Evolutionary conservation across 2,113 vertebrate species (phyloP), one percentile per base, ranked within the genome.

Genomic region (Hypanus sabinus): DNA sequence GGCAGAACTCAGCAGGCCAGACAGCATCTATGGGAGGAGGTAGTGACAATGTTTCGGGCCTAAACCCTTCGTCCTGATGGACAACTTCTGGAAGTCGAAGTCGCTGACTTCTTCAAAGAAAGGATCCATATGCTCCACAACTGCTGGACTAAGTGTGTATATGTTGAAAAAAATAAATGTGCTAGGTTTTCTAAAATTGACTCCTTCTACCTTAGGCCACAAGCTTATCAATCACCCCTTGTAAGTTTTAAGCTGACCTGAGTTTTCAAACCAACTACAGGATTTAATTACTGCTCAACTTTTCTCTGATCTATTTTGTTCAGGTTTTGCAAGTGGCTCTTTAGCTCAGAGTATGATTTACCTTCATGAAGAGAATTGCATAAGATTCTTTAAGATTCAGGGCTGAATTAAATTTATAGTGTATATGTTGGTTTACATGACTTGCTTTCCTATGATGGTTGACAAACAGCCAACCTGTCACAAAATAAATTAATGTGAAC

Each of bases 321-420:
- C 91, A 93, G 73, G 36, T 93, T 71, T 11, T 46, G 36, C 16
- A 46, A 73, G 14, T 73, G 70, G 70, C 71, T 22, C 73, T 93
- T 93, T 73, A 93, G 91, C 73, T 93, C 70, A 73, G 68, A 4
- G 27, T 93, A 70, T 73, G 46, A 93, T 73, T 46, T 38, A 38
- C 91, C 73, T 93, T 55, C 70, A 75, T 36, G 68, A 93, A 73
- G 24, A 1, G 30, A 73, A 46, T 46, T 55, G 90, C 30, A 30
- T 36, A 93, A 75, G 30, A 11, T 70, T 73, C 70, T 93, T 7
- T 8, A 22, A 93, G 11, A 91, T 33, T 73, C 90, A 55, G 3
- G 20, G 38, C 10, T 73, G 38, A 93, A 93, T 75, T 93, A 55
- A 10, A 71, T 46, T 93, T 93, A 75, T 16, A 46, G 46, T 46